Percentiles rank a stretch among this genome's conserved stretches.
phyloP scores from a whole-genome alignment of 1,140 invertebrate species.

The Caenorhabditis remanei region DNA sequence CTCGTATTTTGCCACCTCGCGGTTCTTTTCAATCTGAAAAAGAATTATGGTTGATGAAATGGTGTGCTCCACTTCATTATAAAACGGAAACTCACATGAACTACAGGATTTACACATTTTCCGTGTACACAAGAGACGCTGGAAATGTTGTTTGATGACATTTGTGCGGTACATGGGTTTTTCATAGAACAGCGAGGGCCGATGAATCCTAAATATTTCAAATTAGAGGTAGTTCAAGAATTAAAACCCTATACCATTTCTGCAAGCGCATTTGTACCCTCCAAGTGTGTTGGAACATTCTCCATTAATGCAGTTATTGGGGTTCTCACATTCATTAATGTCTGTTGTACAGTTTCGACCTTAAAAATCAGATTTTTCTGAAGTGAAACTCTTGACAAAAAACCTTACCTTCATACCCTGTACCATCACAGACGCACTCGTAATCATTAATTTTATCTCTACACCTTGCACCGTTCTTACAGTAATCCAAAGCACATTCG shows the following conservation, averaged over 20 bases:
- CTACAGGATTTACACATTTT: conserved; percentile 70
- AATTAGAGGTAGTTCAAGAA: background rate
- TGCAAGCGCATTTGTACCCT: conserved; percentile 68
- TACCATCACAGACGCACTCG: conserved; percentile 73
- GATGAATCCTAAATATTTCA: conserved; percentile 68
- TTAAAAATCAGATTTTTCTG: background rate
- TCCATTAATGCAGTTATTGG: conserved; percentile 70
- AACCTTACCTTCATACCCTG: conserved; percentile 67
- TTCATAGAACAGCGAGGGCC: conserved; percentile 70
- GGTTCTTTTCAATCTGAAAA: conserved; percentile 56
- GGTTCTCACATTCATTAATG: conserved; percentile 72
- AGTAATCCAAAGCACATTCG: conserved; percentile 69
- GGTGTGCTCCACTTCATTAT: conserved; percentile 44
- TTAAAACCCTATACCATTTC: conserved; percentile 35
- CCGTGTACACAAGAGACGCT: conserved; percentile 72
- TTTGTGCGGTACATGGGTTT: conserved; percentile 69
- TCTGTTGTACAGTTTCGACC: conserved; percentile 72
- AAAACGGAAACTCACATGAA: conserved; percentile 57
- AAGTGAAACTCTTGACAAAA: background rate
- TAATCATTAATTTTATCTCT: conserved; percentile 74
- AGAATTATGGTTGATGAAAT: background rate
- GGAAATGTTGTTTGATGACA: conserved; percentile 72
- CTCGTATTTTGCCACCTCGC: conserved; percentile 70
- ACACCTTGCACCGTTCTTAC: conserved; percentile 71
- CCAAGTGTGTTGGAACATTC: conserved; percentile 72